Base-by-base conservation (phyloP, 2,113 vertebrate genomes). In the Vicugna pacos region DNA sequence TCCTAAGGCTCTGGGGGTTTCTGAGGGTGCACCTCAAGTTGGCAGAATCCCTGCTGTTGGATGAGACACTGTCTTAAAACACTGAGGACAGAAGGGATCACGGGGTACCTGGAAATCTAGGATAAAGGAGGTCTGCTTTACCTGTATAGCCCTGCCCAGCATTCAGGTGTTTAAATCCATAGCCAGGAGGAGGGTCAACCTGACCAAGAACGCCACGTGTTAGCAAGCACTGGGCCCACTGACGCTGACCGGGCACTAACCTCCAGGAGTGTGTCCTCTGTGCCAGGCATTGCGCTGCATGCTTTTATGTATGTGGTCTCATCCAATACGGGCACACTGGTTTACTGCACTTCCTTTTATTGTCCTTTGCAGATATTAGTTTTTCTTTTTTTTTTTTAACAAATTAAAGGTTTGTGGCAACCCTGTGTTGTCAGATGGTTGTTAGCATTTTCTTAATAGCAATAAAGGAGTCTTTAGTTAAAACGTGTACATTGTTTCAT, bases 251-350 rank as follows among this genome's bases (percentile, higher is more conserved):
- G 2, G 79, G 48, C 7, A 24, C 46, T 42, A 38, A 42, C 77
- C 0, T 8, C 3, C 13, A 3, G 13, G 35, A 35, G 56, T 3
- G 13, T 48, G 26, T 76, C 16, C 8, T 52, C 69, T 67, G n/a
- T 42, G 20, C 22, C 1, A 32, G 54, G 54, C 20, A 6, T 1
- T 13, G 22, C 0, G 15, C 32, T 67, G 7, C 0, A 1, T 10
- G 35, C 77, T 90, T 85, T 52, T 38, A 77, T 5, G 42, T 6
- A 24, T 2, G 15, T 24, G 48, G 30, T 58, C 15, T 65, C 46
- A 38, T 24, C 48, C 14, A 12, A 46, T 42, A n/a, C 0, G 0
- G 52, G 20, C 76, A 56, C 52, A 35, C 13, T n/a, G 50, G 35
- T 79, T n/a, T 56, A 79, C 52, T 79, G n/a, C n/a, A 79, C 32